phyloP scores from a whole-genome alignment of 2,888 invertebrate genomes.

The Operophtera brumata region DNA sequence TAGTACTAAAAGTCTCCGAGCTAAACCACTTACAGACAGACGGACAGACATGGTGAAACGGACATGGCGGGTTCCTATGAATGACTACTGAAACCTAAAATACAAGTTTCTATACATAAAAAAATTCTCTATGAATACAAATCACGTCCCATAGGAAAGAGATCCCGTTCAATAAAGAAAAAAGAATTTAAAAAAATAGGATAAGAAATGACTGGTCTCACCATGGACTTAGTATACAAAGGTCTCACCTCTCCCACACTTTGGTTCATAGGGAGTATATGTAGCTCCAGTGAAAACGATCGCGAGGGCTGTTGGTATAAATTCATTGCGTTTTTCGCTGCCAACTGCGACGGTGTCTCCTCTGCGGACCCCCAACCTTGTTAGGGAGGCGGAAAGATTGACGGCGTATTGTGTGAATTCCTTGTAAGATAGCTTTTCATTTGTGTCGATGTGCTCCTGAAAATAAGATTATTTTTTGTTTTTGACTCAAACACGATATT shows the following conservation, averaged over 20 bases:
- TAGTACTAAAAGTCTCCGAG: too few species aligned
- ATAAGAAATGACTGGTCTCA: conserved; percentile 32
- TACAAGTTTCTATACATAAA: too few species aligned
- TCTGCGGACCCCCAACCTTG: conserved; percentile 65
- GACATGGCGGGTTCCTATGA: too few species aligned
- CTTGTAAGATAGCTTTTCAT: conserved; percentile 72
- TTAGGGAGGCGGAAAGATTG: conserved; percentile 74
- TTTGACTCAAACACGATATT: too few species aligned
- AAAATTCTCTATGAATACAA: too few species aligned
- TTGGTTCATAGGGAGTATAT: conserved; percentile 54
- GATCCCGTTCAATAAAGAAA: background rate
- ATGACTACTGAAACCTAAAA: too few species aligned
- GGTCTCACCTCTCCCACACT: conserved; percentile 57
- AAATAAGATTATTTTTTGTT: conserved; percentile 14
- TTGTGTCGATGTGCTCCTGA: conserved; percentile 79
- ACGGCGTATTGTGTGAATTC: conserved; percentile 76
- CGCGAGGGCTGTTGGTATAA: conserved; percentile 73
- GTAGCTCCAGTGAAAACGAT: conserved; percentile 68
- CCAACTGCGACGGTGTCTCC: conserved; percentile 81
- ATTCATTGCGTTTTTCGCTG: conserved; percentile 81
- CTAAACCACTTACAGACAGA: too few species aligned
- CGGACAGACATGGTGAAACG: too few species aligned
- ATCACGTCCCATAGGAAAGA: background rate
- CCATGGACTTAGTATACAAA: too few species aligned
- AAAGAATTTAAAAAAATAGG: conserved; percentile 21